These are phyloP conservation scores for Cerastis leucographa DNA, from an alignment of 2,888 invertebrate species.

Conservation along the genomic window DNA sequence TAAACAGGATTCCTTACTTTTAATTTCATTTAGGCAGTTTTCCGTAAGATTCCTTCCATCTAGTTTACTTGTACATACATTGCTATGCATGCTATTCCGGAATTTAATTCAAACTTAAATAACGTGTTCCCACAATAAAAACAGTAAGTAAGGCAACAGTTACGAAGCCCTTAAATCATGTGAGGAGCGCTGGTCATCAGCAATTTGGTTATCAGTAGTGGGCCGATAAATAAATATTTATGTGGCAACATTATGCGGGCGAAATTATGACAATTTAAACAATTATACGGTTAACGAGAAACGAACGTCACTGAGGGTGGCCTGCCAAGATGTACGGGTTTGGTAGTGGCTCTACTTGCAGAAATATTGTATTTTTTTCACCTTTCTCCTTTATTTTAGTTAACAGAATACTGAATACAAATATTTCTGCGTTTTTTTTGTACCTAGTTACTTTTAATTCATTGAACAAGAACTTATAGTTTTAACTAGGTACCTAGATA, in stretches of 20 bases:
- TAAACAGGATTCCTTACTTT: not conserved
- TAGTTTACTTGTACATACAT: constrained; percentile 4
- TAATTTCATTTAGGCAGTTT: not conserved
- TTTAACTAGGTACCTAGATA: not conserved
- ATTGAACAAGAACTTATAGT: not conserved
- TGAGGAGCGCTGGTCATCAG: constrained; percentile 65
- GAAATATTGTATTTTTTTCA: not conserved
- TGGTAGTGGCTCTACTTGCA: constrained; percentile 70
- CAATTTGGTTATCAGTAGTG: constrained; percentile 75
- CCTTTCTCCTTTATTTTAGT: not conserved
- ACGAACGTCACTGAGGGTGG: constrained; percentile 78
- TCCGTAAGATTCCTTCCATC: no score
- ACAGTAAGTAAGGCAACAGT: constrained; percentile 43
- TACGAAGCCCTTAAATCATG: constrained; percentile 73
- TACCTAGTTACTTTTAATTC: not conserved
- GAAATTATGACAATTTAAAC: constrained; percentile 88
- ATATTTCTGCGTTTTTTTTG: not conserved
- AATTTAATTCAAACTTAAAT: constrained; percentile 40
- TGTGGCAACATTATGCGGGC: constrained; percentile 82
- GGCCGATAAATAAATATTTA: constrained; percentile 85
- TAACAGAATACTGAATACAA: not conserved
- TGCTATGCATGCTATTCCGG: constrained; percentile 7
- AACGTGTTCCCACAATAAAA: constrained; percentile 36
- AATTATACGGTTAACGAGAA: constrained; percentile 85
- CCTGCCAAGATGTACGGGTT: constrained; percentile 51